Evolutionary conservation across 1,140 invertebrate species (phyloP).

Genomic region (Trachymyrmex septentrionalis): DNA sequence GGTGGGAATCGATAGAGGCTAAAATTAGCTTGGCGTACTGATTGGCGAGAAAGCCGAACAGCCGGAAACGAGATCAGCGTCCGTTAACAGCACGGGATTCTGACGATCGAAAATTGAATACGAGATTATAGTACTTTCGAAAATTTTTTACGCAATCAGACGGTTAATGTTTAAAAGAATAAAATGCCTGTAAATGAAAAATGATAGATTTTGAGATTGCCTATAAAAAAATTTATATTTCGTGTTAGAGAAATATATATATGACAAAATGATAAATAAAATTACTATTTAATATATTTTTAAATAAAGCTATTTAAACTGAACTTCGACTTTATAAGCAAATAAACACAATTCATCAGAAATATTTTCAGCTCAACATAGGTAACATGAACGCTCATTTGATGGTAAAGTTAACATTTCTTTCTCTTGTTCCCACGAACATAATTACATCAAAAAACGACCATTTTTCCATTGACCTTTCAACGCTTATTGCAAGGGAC

Average conservation of each 20-base stretch:
- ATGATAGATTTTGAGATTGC: not conserved
- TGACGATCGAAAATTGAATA: slow-evolving; percentile 52
- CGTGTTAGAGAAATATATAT: not conserved
- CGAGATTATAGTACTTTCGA: slow-evolving; percentile 17
- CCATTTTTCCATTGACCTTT: not conserved
- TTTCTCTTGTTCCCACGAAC: not conserved
- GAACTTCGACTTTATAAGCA: not conserved
- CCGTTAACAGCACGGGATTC: slow-evolving; percentile 37
- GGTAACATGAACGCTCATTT: not conserved
- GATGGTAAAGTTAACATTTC: not conserved
- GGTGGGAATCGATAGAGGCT: slow-evolving; percentile 67
- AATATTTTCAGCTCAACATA: not conserved
- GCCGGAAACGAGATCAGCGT: slow-evolving; percentile 63
- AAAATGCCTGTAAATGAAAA: not conserved
- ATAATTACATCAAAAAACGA: slow-evolving; percentile 5
- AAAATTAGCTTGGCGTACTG: slow-evolving; percentile 66
- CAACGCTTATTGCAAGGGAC: not conserved
- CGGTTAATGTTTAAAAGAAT: not conserved
- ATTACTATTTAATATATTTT: not conserved
- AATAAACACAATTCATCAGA: not conserved
- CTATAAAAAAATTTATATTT: not conserved
- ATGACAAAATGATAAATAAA: not conserved
- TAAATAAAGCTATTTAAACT: not conserved
- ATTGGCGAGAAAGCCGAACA: slow-evolving; percentile 62
- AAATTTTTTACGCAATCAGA: not conserved